phyloP scores from a whole-genome alignment of 1,140 invertebrate genomes.

The Pteromalus puparum region DNA sequence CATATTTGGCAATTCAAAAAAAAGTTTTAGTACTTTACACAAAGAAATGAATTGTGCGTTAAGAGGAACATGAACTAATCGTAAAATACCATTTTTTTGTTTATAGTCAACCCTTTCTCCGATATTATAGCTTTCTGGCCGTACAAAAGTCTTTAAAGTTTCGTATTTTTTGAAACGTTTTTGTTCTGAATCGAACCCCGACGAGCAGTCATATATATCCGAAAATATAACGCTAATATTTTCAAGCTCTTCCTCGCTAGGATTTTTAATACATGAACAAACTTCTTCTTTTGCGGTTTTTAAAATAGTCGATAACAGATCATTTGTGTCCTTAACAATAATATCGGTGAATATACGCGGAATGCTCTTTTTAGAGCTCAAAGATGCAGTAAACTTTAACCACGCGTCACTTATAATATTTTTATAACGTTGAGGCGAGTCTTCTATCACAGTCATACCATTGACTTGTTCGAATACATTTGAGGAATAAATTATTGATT shows the following conservation, averaged over 20 bases:
- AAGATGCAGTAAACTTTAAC: no score
- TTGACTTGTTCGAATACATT: not conserved
- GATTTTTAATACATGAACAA: not conserved
- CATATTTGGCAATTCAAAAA: conserved; percentile 33
- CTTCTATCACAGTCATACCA: no score
- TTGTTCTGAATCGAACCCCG: conserved; percentile 37
- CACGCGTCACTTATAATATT: no score
- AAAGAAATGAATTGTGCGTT: conserved; percentile 11
- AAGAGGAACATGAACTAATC: not conserved
- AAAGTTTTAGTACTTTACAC: conserved; percentile 15
- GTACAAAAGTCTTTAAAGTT: conserved; percentile 3
- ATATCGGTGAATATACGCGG: no score
- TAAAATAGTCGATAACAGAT: not conserved
- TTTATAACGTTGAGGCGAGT: no score
- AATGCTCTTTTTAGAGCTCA: no score
- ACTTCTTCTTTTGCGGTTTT: not conserved
- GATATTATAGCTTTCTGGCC: no score
- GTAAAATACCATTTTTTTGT: not conserved
- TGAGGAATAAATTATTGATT: not conserved
- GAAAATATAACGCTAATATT: conserved; percentile 38
- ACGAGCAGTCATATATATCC: conserved; percentile 25
- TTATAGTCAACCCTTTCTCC: conserved; percentile 23
- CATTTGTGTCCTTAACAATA: not conserved
- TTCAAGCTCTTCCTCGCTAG: not conserved
- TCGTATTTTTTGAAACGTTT: conserved; percentile 33